A percentile compares a stretch with the other conserved stretches of the same genome.
These are phyloP conservation scores for Pseudoatta argentina DNA, from an alignment of 1,140 invertebrate species.

Conservation along the genomic window DNA sequence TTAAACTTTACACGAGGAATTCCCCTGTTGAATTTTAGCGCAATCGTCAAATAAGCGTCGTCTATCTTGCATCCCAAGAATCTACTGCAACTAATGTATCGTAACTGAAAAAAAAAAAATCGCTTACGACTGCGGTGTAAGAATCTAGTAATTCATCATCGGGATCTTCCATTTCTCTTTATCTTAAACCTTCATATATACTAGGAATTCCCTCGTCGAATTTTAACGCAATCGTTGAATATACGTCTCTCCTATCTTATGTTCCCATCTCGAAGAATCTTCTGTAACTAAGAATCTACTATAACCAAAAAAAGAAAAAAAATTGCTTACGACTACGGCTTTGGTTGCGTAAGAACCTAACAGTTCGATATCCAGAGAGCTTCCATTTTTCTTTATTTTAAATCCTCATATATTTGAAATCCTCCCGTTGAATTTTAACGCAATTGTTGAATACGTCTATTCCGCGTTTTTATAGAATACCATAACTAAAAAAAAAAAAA, in stretches of 20 bases:
- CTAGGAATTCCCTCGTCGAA: no score
- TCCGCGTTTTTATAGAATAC: no score
- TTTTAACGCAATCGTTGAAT: no score
- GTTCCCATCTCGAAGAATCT: no score
- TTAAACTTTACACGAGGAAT: slow-evolving; percentile 4
- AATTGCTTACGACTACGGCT: background rate
- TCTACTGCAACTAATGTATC: background rate
- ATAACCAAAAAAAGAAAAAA: background rate
- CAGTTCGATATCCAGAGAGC: background rate
- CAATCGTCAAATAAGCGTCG: background rate
- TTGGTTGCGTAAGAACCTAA: background rate
- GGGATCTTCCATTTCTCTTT: slow-evolving; percentile 5
- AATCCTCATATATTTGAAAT: no score
- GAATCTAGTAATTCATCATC: background rate
- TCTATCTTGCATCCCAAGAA: no score
- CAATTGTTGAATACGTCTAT: no score
- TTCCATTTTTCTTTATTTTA: slow-evolving; percentile 24
- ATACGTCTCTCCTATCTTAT: no score
- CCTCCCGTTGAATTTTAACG: no score
- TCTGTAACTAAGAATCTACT: no score
- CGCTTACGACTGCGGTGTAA: background rate
- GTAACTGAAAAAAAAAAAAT: background rate
- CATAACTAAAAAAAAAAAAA: background rate
- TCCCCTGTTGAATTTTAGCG: background rate
- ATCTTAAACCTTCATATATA: background rate